Conservation (phyloP, 1,140 invertebrate species). For the Diachasmimorpha longicaudata region DNA sequence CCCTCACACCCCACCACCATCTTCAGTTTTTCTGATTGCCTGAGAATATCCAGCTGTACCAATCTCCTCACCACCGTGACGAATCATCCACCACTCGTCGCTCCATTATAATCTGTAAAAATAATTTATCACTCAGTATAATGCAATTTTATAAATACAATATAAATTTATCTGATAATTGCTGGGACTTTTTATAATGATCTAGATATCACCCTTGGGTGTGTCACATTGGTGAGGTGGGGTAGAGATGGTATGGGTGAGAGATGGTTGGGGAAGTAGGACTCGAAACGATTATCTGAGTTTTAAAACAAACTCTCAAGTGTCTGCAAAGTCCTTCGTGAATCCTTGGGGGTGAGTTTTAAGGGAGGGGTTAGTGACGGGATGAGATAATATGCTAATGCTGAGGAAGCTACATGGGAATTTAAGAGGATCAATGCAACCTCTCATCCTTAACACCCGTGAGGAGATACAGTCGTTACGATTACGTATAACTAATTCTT, state of each 20-base stretch:
- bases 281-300: constrained; percentile 58
- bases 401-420: constrained; percentile 48
- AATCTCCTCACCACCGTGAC: constrained; percentile 38
- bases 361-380: constrained; percentile 34
- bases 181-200: constrained; percentile 42
- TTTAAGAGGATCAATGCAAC: constrained; percentile 56
- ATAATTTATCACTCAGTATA: background rate
- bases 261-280: constrained; percentile 26
- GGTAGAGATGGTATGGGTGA: constrained; percentile 10
- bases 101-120: background rate
- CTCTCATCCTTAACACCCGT: background rate
- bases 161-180: constrained; percentile 35
- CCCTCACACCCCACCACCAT: background rate
- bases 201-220: constrained; percentile 48
- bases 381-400: constrained; percentile 61
- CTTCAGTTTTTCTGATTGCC: constrained; percentile 51
- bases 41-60: constrained; percentile 50
- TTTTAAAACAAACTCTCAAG: constrained; percentile 61
- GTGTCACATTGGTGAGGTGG: background rate
- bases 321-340: constrained; percentile 57
- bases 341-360: constrained; percentile 30
- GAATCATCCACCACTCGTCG: background rate
- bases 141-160: background rate
- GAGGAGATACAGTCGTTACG: background rate
- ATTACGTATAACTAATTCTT: background rate